Percentiles rank a stretch among this genome's conserved stretches.
Conservation (phyloP, 2,888 invertebrate genomes). For the Lasius platythorax region DNA sequence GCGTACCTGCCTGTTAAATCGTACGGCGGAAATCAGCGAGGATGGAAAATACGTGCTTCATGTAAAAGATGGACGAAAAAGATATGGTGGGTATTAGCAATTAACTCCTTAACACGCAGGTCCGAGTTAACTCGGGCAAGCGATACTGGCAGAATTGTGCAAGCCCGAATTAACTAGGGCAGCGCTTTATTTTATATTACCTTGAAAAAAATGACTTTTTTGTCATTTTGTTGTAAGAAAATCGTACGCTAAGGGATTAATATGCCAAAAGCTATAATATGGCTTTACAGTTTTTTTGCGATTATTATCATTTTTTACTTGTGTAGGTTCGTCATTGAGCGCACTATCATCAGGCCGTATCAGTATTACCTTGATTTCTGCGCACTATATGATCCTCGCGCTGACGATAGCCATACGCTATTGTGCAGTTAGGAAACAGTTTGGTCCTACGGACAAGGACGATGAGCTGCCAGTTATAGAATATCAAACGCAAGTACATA, state of each 20-base stretch:
- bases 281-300: neutral
- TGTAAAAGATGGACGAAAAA: conserved; percentile 93
- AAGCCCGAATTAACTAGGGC: too few species aligned
- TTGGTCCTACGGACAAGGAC: conserved; percentile 90
- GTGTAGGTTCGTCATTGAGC: conserved; percentile 90
- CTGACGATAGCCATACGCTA: conserved; percentile 95
- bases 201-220: too few species aligned
- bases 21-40: conserved; percentile 94
- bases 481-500: conserved; percentile 93
- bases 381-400: conserved; percentile 90
- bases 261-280: neutral
- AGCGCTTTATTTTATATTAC: too few species aligned
- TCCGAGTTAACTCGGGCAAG: too few species aligned
- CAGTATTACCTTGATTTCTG: conserved; percentile 89
- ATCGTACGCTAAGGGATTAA: neutral
- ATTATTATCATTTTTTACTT: neutral
- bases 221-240: too few species aligned
- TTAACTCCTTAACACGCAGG: too few species aligned
- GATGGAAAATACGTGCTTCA: conserved; percentile 93
- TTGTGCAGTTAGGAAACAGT: conserved; percentile 95
- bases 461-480: conserved; percentile 95
- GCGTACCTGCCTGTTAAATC: conserved; percentile 93
- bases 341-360: conserved; percentile 94
- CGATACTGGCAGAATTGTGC: too few species aligned
- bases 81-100: conserved; percentile 89